Evolutionary conservation across 2,888 invertebrate species (phyloP).

Genomic region (Limnephilus rhombicus): DNA sequence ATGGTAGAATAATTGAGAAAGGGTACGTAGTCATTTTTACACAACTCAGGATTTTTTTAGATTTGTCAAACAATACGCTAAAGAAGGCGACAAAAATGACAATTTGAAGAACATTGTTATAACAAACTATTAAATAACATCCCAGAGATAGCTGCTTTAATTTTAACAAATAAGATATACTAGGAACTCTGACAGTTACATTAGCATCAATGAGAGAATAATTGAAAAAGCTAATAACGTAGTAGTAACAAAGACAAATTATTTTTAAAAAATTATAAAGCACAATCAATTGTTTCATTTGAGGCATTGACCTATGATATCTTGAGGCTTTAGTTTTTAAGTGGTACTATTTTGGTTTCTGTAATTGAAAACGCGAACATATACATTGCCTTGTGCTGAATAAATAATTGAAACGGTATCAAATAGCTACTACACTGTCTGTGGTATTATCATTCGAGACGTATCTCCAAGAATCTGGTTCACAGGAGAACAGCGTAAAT

Average conservation of each 20-base stretch:
- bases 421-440: neutral
- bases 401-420: neutral
- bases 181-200: neutral
- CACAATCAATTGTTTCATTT: neutral
- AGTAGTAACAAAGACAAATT: too few relatives aligned
- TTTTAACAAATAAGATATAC: neutral
- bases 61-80: too few relatives aligned
- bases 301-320: too few relatives aligned
- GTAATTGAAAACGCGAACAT: neutral
- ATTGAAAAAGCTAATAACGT: neutral
- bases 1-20: neutral
- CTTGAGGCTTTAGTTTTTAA: neutral
- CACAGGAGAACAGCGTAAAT: conserved; percentile 21
- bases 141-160: neutral
- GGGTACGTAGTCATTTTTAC: neutral
- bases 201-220: neutral
- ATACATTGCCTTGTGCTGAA: neutral
- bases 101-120: too few relatives aligned
- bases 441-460: conserved; percentile 2
- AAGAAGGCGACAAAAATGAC: too few relatives aligned
- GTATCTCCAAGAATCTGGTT: conserved; percentile 23
- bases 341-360: neutral
- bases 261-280: too few relatives aligned
- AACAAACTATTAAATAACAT: too few relatives aligned
- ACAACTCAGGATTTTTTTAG: too few relatives aligned